These are phyloP conservation scores for Peromyscus eremicus DNA, from an alignment of 2,797 vertebrate genomes.

Conservation along the genomic window DNA sequence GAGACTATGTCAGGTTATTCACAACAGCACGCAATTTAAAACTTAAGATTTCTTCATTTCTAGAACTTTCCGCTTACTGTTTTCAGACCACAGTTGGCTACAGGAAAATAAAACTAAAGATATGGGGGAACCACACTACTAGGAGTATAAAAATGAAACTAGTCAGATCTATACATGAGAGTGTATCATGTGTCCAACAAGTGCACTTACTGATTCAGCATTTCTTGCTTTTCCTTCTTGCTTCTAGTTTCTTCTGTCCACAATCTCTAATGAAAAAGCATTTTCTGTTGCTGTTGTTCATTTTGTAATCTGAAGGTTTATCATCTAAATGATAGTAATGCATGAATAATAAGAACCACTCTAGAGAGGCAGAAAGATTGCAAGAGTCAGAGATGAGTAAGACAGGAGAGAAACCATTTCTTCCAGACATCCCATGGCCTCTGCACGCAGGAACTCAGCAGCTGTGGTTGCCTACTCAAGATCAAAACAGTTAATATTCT, in stretches of 20 bases:
- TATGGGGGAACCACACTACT: neutral
- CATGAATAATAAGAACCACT: neutral
- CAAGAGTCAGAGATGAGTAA: neutral
- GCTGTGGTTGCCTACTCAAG: neutral
- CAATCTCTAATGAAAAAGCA: neutral
- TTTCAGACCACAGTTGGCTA: neutral
- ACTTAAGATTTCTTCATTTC: neutral
- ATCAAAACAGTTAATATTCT: neutral
- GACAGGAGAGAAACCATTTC: neutral
- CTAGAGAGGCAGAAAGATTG: neutral
- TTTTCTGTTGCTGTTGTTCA: neutral
- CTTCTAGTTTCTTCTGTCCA: neutral
- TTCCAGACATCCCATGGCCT: neutral
- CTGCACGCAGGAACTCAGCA: neutral
- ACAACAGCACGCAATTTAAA: neutral
- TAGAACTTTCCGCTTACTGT: neutral
- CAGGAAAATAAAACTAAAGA: neutral
- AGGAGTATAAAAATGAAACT: neutral
- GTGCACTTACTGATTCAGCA: neutral
- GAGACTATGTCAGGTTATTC: neutral
- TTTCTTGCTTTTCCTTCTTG: neutral
- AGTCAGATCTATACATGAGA: neutral
- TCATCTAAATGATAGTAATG: neutral
- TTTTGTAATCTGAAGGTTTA: neutral
- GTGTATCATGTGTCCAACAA: neutral